These are phyloP conservation scores for Pentalonia nigronervosa DNA, from an alignment of 1,140 invertebrate genomes.

Conservation along the genomic window DNA sequence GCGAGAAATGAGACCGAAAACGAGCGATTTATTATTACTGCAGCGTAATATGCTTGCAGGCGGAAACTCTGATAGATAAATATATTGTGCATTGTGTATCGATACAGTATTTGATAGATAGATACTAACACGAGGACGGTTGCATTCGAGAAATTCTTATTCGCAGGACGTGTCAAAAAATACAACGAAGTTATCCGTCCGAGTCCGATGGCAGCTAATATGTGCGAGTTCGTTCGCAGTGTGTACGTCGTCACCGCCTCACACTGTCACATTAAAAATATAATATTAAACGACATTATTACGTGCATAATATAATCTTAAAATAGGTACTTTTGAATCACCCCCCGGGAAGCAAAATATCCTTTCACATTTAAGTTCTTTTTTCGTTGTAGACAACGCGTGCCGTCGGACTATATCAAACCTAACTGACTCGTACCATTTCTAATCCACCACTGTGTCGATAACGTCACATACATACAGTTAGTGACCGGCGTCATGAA, in stretches of 20 bases:
- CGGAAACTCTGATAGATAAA: neutral
- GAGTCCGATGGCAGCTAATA: neutral
- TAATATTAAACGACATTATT: too few species aligned
- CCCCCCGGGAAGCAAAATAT: too few species aligned
- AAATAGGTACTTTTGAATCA: too few species aligned
- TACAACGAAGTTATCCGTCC: too few species aligned
- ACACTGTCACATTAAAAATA: neutral
- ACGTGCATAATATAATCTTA: neutral
- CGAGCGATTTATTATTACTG: neutral
- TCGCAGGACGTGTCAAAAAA: neutral
- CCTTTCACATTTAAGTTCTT: too few species aligned
- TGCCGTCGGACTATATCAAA: too few species aligned
- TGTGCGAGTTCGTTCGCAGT: neutral
- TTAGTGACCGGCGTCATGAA: too few species aligned
- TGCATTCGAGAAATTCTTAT: neutral
- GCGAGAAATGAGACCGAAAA: neutral
- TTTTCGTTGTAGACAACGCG: too few species aligned
- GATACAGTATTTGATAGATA: neutral
- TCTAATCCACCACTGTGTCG: too few species aligned
- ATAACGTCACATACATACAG: too few species aligned
- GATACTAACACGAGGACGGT: neutral
- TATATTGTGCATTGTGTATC: neutral
- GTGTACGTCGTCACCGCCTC: neutral
- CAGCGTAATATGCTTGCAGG: neutral
- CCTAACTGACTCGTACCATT: too few species aligned